phyloP scores from a whole-genome alignment of 2,888 invertebrate species.

The Drosophila histrio region DNA sequence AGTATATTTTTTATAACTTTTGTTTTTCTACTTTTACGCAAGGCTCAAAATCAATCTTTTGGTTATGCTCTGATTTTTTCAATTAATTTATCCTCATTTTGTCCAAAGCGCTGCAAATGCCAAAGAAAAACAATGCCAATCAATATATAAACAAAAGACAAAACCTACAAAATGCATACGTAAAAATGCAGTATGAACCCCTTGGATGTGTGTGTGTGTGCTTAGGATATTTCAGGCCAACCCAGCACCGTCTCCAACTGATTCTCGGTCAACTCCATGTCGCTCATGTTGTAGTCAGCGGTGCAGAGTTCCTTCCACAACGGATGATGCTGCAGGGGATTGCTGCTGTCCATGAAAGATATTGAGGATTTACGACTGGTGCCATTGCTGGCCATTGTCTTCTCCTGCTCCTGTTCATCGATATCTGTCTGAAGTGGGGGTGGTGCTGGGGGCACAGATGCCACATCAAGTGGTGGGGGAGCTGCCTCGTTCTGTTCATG shows the following conservation, averaged over 20 bases:
- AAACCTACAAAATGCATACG: conserved; percentile 35
- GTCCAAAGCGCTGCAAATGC: conserved; percentile 26
- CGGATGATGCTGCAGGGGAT: conserved; percentile 76
- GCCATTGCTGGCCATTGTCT: conserved; percentile 24
- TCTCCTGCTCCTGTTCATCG: neutral
- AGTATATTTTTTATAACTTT: neutral
- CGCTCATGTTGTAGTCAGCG: conserved; percentile 81
- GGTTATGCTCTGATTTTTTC: conserved; percentile 42
- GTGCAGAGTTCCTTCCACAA: conserved; percentile 82
- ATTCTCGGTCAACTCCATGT: conserved; percentile 64
- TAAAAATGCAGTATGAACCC: conserved; percentile 27
- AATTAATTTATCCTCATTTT: neutral
- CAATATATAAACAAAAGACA: conserved; percentile 20
- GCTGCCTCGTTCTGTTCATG: conserved; percentile 6
- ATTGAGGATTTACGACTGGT: conserved; percentile 71
- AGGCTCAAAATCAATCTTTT: conserved; percentile 64
- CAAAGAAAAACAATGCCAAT: conserved; percentile 16
- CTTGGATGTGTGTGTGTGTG: neutral
- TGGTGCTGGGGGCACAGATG: conserved; percentile 26
- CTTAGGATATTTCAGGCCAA: conserved; percentile 70
- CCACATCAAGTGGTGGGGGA: neutral
- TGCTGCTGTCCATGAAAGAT: conserved; percentile 78
- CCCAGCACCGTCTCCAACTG: conserved; percentile 80
- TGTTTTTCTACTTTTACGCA: conserved; percentile 21
- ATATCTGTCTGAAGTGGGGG: conserved; percentile 24